Conservation (phyloP, 2,888 invertebrate species). For the Caenorhabditis afra region DNA sequence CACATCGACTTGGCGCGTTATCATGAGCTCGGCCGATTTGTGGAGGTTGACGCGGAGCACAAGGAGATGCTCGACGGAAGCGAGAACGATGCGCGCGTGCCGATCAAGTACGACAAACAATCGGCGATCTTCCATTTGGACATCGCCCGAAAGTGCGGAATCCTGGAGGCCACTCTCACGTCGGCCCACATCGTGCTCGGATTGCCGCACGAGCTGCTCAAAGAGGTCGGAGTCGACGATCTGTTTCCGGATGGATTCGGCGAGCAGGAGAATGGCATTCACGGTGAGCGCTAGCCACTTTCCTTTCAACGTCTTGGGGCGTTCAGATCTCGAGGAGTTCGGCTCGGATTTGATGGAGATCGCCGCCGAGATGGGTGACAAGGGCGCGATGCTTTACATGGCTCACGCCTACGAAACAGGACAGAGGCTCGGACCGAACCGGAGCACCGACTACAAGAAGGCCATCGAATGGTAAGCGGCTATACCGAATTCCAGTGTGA, state of each 20-base stretch:
- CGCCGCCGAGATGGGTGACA: constrained; percentile 83
- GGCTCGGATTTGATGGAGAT: constrained; percentile 81
- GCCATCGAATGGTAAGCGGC: constrained; percentile 65
- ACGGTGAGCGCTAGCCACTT: background rate
- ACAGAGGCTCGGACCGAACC: constrained; percentile 61
- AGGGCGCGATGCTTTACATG: constrained; percentile 82
- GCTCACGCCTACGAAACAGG: constrained; percentile 83
- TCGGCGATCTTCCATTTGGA: constrained; percentile 83
- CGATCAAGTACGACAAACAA: constrained; percentile 81
- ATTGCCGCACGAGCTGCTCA: constrained; percentile 82
- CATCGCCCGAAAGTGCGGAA: constrained; percentile 83
- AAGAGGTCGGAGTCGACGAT: constrained; percentile 81
- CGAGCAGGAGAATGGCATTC: constrained; percentile 72
- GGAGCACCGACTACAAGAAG: constrained; percentile 60
- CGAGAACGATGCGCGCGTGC: constrained; percentile 64
- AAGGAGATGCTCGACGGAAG: constrained; percentile 51
- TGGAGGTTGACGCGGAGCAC: constrained; percentile 62
- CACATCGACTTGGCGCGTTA: constrained; percentile 84
- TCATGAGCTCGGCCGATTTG: constrained; percentile 83
- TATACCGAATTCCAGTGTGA: no score
- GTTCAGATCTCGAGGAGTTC: constrained; percentile 61
- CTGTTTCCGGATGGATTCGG: constrained; percentile 58
- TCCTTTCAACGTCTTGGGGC: background rate
- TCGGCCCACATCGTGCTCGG: constrained; percentile 82
- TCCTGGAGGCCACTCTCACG: constrained; percentile 83